Evolutionary conservation across 2,113 vertebrate species (phyloP).

Genomic region (Ciconia stormi): DNA sequence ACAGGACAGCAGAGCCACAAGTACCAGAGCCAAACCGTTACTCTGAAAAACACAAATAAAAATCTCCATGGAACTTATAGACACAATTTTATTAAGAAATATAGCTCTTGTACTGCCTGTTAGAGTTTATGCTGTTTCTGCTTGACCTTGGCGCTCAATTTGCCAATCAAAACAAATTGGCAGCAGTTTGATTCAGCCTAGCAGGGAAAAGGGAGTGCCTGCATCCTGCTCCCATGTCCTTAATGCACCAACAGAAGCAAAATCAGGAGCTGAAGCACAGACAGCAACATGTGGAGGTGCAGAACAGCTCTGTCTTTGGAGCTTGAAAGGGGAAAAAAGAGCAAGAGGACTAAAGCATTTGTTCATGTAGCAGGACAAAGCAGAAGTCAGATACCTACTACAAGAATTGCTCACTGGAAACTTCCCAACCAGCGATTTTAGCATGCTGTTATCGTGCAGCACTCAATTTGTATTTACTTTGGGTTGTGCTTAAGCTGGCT

Average conservation of each 20-base stretch:
- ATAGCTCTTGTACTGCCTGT: neutral
- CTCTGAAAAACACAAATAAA: neutral
- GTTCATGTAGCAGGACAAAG: neutral
- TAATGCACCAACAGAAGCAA: neutral
- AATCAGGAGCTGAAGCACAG: neutral
- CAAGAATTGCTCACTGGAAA: neutral
- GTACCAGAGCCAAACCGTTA: neutral
- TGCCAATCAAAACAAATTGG: neutral
- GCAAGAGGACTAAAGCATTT: neutral
- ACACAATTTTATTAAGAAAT: neutral
- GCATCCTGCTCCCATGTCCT: accelerated
- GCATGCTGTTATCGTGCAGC: neutral
- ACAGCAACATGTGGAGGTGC: accelerated
- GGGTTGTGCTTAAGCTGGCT: neutral
- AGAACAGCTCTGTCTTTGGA: neutral
- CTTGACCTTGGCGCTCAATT: neutral
- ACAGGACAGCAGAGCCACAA: accelerated
- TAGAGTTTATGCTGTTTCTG: neutral
- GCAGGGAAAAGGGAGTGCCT: neutral
- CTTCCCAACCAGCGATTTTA: neutral
- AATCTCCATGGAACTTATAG: neutral
- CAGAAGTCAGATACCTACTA: neutral
- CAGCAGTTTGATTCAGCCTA: neutral
- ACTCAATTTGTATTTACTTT: neutral
- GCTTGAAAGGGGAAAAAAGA: neutral